Evolutionary conservation across 23 tunicate genomes (phyloP), one percentile per base, ranked within the genome.

Genomic region (Ciona savignyi): DNA sequence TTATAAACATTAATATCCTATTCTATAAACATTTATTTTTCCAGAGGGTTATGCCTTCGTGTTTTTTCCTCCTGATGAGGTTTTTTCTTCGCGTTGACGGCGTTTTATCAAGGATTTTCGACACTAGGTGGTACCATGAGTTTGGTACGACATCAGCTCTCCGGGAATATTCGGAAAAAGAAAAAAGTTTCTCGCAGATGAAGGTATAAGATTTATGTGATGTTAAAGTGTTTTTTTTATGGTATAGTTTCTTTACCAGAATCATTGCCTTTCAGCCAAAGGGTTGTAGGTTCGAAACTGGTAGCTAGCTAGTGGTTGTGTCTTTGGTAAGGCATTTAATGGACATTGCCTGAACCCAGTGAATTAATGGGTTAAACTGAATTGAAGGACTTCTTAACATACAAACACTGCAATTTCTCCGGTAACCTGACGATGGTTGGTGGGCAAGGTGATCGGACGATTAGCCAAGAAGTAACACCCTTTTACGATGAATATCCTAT

Each of bases 41-140:
- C 0, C 66, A 82, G 82, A 60, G 99, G 31, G 85, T 83, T 1
- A 95, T 95, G 99, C 92, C 96, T 20, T 80, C 93, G 27, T 95
- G 99, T 33, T 85, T 95, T 68, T 88, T 88, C 65, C 25, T 95
- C 32, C 74, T 95, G 63, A 75, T 95, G 93, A 77, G 99, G 4
- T 95, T 82, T 61, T 95, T 75, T 73, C 81, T 95, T 23, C 68
- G 99, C 25, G 99, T 95, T 29, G 99, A 95, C 35, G 87, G 88
- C 22, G 88, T 91, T 65, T 35, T 95, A n/a, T 84, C 80, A 11
- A 49, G 90, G 64, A 83, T 89, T 22, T 73, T 83, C 30, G 99
- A 95, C 82, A 89, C 96, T 0, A 67, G 99, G 2, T 63, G 81
- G 62, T 95, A 75, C 49, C 99, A 95, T 34, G 92, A 88, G 63